Evolutionary conservation across 30 jellyfish, hydroid and myxozoan genomes (phyloP), one percentile per base, ranked within the genome.

Genomic region (Hydra vulgaris): DNA sequence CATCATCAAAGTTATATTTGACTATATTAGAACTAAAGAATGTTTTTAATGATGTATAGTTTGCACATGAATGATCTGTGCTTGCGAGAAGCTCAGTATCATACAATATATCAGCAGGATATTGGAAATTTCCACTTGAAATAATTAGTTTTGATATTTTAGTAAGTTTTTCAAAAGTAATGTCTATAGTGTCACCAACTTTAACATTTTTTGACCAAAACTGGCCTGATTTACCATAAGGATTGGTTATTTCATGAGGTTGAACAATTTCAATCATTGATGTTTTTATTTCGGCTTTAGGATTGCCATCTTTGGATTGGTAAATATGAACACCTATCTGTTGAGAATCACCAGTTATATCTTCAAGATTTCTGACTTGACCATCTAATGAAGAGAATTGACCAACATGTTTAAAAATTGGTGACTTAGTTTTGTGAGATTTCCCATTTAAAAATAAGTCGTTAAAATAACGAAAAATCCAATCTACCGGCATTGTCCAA

Each of bases 401-500:
- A 0, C 98, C 98, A 23, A 92, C 74, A 68, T 92, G 98, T 23
- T 75, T 79, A 79, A 92, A 92, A 8, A 92, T 26, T 25, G 98
- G 96, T 0, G 95, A 93, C 73, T 77, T 83, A 7, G 67, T 15
- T 15, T n/a, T 17, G n/a, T 56, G 74, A 79, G 73, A 71, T 77
- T 80, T 92, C 19, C 69, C 80, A 77, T 92, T 92, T 0, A 95
- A 96, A 70, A 81, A 56, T 75, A 92, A 82, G 26, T 92, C 98
- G 74, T 92, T 92, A 81, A 54, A 92, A 8, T 81, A 89, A n/a
- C 98, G 95, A 73, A 92, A 92, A 7, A 87, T 69, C 96, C 96
- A 92, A 76, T 92, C 98, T 40, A 92, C 95, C 12, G 98, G 98
- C 98, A 92, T 92, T 66, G 96, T 73, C 82, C 96, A 92, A 89